These are phyloP conservation scores for Lacerta viridis DNA, from an alignment of 2,797 vertebrate genomes.

Conservation along the genomic window DNA sequence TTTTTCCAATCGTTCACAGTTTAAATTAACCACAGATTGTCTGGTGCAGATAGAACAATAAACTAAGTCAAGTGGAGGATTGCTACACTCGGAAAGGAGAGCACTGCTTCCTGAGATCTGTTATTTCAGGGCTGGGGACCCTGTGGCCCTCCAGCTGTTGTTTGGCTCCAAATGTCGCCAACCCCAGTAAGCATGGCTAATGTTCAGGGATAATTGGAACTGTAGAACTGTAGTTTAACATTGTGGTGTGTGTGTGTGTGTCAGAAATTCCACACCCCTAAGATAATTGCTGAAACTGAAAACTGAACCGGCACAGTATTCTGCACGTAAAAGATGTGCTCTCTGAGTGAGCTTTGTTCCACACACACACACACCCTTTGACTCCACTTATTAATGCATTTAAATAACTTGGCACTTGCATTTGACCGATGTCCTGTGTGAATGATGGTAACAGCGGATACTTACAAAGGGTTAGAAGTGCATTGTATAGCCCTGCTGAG, in stretches of 20 bases:
- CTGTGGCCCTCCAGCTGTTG: too few species aligned
- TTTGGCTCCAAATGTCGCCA: too few species aligned
- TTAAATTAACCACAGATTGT: background rate
- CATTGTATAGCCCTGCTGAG: background rate
- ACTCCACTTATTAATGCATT: background rate
- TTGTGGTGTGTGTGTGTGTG: too few species aligned
- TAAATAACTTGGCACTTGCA: background rate
- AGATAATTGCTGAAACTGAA: background rate
- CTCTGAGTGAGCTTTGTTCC: constrained; percentile 9
- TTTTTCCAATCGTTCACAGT: background rate
- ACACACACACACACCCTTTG: background rate
- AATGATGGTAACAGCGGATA: background rate
- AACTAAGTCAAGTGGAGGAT: too few species aligned
- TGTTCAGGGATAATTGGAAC: too few species aligned
- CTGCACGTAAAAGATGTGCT: background rate
- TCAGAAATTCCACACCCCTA: background rate
- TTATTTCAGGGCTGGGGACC: too few species aligned
- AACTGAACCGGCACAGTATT: background rate
- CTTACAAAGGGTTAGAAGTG: background rate
- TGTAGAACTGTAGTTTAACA: too few species aligned
- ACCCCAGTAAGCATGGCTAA: too few species aligned
- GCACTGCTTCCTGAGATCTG: too few species aligned
- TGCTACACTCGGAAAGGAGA: too few species aligned
- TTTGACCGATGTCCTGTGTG: background rate
- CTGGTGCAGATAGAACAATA: too few species aligned